Evolutionary conservation across 37 sponge, comb jelly and placozoan species (phyloP), one percentile per base, ranked within the genome.

Genomic region (Lycopodina hypogea): DNA sequence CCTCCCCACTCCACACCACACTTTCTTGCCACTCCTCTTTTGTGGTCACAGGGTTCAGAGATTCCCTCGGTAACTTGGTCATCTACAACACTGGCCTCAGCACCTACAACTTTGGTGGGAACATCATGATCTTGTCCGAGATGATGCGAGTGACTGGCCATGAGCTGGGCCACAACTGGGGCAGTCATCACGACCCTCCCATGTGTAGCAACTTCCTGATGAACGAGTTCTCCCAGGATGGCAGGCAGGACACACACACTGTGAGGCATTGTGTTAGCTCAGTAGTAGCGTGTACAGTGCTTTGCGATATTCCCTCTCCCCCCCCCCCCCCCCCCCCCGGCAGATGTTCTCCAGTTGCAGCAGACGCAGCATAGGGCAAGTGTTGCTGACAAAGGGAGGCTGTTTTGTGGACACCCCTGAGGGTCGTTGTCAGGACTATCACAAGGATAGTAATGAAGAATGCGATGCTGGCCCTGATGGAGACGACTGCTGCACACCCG

Each of bases 111-210:
- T 63, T 21, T 35, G 29, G 41, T 55, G 70, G 71, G 0, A 36
- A 24, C 2, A 30, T 38, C 1, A 53, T 84, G 48, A 41, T 84
- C 33, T 38, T 41, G 26, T 55, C 42, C 2, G 80, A 80, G 69
- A 39, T 53, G 61, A 42, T 76, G 0, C 76, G 69, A 42, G 81
- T 79, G 14, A 75, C 61, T 0, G 76, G 61, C 3, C 84, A 84
- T 76, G 84, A 77, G 77, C 37, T 90, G 18, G 91, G 91, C 22
- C 91, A 90, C 59, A 86, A 79, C 75, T 90, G 91, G 91, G 91
- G 91, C n/a, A 86, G 87, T 56, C 76, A 77, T 29, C 91, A 90
- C 64, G 91, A 90, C 79, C 86, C 90, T 63, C 39, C 56, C 52
- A 78, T 81, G 37, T 3, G 62, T 6, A 33, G 38, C 19, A 15